These are phyloP conservation scores for Gopherus flavomarginatus DNA, from an alignment of 2,113 vertebrate species.

Conservation along the genomic window DNA sequence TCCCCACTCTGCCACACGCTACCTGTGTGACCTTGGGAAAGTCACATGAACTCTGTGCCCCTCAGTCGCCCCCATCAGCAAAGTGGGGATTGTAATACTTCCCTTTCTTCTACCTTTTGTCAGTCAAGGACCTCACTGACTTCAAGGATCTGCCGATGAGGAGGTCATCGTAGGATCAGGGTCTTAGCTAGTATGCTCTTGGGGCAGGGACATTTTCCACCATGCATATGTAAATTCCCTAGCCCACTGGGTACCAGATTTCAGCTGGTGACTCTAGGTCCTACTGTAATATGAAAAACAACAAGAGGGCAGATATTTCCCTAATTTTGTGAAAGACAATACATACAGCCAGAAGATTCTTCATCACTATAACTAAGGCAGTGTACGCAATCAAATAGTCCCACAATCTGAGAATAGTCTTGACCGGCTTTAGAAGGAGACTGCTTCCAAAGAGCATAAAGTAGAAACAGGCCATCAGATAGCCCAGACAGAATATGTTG, in stretches of 20 bases:
- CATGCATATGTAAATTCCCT: background rate
- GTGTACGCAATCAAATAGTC: slow-evolving; percentile 81
- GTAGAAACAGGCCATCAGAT: slow-evolving; percentile 84
- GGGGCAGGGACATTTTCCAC: background rate
- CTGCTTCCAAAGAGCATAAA: slow-evolving; percentile 81
- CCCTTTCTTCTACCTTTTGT: background rate
- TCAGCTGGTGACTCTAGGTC: background rate
- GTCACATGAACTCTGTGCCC: background rate
- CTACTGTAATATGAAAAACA: background rate
- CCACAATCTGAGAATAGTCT: slow-evolving; percentile 76
- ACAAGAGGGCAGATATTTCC: too few relatives aligned
- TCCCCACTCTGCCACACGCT: background rate
- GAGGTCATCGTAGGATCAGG: background rate
- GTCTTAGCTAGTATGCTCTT: background rate
- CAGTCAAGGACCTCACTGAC: background rate
- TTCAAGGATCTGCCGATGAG: background rate
- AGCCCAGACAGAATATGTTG: slow-evolving; percentile 80
- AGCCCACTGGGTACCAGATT: background rate
- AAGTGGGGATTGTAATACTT: background rate
- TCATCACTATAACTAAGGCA: slow-evolving; percentile 79
- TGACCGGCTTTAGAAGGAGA: slow-evolving; percentile 79
- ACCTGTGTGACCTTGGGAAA: background rate
- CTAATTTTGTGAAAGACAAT: background rate
- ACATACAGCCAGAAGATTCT: slow-evolving; percentile 81
- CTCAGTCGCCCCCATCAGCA: background rate